These are phyloP conservation scores for Poecilia picta DNA, from an alignment of 2,797 vertebrate genomes.

Conservation along the genomic window DNA sequence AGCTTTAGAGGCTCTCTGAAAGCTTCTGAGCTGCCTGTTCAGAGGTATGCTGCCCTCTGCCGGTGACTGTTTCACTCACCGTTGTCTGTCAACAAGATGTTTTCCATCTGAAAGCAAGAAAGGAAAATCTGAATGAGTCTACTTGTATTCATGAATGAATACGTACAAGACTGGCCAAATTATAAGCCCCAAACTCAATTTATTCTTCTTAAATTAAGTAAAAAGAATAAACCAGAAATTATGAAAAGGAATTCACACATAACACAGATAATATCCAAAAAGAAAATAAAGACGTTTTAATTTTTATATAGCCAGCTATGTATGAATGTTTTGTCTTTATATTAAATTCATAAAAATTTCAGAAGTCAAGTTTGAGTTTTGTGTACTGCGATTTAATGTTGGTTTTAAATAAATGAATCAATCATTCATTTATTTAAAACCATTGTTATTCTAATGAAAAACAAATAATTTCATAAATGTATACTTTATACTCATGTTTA, in stretches of 20 bases:
- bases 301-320: background rate
- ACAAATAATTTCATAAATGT: background rate
- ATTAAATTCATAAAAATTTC: background rate
- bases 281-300: background rate
- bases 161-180: background rate
- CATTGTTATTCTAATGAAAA: background rate
- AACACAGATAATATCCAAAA: background rate
- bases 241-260: background rate
- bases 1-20: constrained; percentile 36
- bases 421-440: background rate
- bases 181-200: background rate
- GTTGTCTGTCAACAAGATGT: constrained; percentile 91
- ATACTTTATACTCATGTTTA: background rate
- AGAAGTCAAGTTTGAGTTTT: background rate
- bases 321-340: background rate
- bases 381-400: background rate
- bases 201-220: background rate
- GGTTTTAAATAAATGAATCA: background rate
- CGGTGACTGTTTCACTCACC: constrained; percentile 78
- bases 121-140: background rate
- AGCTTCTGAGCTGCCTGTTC: constrained; percentile 30
- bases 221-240: background rate
- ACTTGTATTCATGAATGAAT: background rate
- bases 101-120: constrained; percentile 88
- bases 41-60: constrained; percentile 63